A percentile compares a stretch with the other conserved stretches of the same genome.
Conservation (phyloP, 2,797 vertebrate genomes). For the Geotrypetes seraphini region DNA sequence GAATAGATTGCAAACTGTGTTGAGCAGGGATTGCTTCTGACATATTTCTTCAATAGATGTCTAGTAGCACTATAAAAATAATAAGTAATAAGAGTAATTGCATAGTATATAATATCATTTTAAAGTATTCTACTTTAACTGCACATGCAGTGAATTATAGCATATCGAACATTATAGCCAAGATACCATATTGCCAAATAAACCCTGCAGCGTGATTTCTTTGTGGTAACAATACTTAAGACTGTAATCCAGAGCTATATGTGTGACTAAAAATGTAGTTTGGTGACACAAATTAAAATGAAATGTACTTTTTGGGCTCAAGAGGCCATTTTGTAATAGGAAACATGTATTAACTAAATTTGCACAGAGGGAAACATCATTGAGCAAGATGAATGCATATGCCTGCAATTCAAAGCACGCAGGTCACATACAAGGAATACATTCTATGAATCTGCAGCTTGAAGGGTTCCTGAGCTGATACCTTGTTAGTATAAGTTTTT, state of each 20-base stretch:
- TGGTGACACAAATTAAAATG: slow-evolving; percentile 50
- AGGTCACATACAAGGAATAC: slow-evolving; percentile 39
- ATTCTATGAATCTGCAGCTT: slow-evolving; percentile 16
- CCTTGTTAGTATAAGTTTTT: slow-evolving; percentile 3
- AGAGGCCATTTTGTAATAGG: slow-evolving; percentile 51
- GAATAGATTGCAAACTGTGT: too few relatives aligned
- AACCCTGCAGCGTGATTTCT: slow-evolving; percentile 25
- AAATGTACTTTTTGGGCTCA: slow-evolving; percentile 39
- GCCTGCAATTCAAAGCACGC: slow-evolving; percentile 27
- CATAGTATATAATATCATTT: too few relatives aligned
- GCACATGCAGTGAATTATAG: too few relatives aligned
- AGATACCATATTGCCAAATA: slow-evolving; percentile 16
- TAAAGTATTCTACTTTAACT: too few relatives aligned
- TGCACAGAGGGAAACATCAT: slow-evolving; percentile 37
- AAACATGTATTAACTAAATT: slow-evolving; percentile 49
- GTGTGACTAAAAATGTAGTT: slow-evolving; percentile 35
- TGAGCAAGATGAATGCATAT: slow-evolving; percentile 32
- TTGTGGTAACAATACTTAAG: slow-evolving; percentile 34
- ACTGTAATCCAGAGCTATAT: slow-evolving; percentile 29
- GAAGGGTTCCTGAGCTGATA: slow-evolving; percentile 6
- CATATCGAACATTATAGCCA: slow-evolving; percentile 19
- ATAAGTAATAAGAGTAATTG: too few relatives aligned
- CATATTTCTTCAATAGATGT: too few relatives aligned
- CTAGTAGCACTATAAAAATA: too few relatives aligned
- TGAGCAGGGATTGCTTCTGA: too few relatives aligned